Conservation (phyloP, 1,140 invertebrate species). For the Antheraea mylitta region DNA sequence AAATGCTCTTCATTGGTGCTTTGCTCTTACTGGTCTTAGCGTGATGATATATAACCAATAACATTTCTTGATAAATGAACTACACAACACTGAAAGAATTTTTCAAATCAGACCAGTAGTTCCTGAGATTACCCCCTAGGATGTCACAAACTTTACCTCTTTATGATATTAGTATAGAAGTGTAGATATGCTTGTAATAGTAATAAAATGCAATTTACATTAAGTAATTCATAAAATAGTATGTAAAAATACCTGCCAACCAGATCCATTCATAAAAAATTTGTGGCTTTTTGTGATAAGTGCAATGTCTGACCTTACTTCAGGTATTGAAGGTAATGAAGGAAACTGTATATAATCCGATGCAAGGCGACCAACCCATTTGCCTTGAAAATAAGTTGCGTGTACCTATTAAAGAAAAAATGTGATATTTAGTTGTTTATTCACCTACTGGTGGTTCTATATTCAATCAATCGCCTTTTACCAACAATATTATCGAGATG, state of each 20-base stretch:
- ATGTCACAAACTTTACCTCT: too few species aligned
- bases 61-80: too few species aligned
- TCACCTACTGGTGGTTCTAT: not conserved
- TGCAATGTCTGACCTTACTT: conserved; percentile 60
- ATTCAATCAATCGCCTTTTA: too few species aligned
- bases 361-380: conserved; percentile 55
- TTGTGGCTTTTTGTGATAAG: conserved; percentile 64
- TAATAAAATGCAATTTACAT: not conserved
- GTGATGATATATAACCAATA: too few species aligned
- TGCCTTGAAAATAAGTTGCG: conserved; percentile 66
- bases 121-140: too few species aligned
- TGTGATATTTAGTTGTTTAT: not conserved
- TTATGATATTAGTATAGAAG: too few species aligned
- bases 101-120: too few species aligned
- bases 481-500: too few species aligned
- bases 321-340: conserved; percentile 41
- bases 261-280: conserved; percentile 64
- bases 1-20: too few species aligned
- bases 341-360: conserved; percentile 59
- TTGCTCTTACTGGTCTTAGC: too few species aligned
- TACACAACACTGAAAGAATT: too few species aligned
- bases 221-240: not conserved
- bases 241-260: conserved; percentile 50
- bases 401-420: conserved; percentile 50
- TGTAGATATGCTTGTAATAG: too few species aligned